Percentiles rank a stretch among this genome's conserved stretches.
Evolutionary conservation across 2,888 invertebrate genomes (phyloP).

Genomic region (Formica aserva): DNA sequence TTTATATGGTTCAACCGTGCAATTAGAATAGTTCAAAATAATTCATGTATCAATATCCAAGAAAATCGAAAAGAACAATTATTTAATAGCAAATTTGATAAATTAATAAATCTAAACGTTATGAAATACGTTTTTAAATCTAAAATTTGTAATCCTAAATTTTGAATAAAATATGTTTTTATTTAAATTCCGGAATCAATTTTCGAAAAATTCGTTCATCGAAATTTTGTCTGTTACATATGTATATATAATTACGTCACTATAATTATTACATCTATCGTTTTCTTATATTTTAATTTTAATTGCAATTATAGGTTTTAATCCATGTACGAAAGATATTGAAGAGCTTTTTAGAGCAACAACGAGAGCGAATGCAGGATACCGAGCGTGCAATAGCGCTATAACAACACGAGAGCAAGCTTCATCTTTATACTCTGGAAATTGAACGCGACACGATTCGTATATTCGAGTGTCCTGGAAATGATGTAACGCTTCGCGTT

Average conservation of each 20-base stretch:
- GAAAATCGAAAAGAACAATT: background rate
- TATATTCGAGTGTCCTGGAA: slow-evolving; percentile 38
- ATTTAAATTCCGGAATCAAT: slow-evolving; percentile 7
- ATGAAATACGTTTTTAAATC: background rate
- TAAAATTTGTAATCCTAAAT: background rate
- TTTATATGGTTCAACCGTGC: background rate
- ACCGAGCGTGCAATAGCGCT: slow-evolving; percentile 9
- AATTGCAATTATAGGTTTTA: slow-evolving; percentile 9
- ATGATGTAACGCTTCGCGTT: slow-evolving; percentile 9
- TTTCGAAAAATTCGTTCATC: background rate
- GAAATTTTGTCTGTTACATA: background rate
- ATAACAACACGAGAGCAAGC: slow-evolving; percentile 23
- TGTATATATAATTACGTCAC: background rate
- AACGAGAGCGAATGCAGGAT: background rate
- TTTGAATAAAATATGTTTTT: slow-evolving; percentile 7
- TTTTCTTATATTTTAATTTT: slow-evolving; percentile 9
- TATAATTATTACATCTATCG: background rate
- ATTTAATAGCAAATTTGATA: background rate
- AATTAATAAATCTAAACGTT: slow-evolving; percentile 5
- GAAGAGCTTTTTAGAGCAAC: slow-evolving; percentile 2
- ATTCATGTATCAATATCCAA: background rate
- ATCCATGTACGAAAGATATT: slow-evolving; percentile 7
- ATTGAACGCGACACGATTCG: slow-evolving; percentile 39
- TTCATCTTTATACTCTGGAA: slow-evolving; percentile 36
- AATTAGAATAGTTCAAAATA: background rate